Evolutionary conservation across 1,140 invertebrate species (phyloP), one percentile per base, ranked within the genome.

Genomic region (Philaenus spumarius): DNA sequence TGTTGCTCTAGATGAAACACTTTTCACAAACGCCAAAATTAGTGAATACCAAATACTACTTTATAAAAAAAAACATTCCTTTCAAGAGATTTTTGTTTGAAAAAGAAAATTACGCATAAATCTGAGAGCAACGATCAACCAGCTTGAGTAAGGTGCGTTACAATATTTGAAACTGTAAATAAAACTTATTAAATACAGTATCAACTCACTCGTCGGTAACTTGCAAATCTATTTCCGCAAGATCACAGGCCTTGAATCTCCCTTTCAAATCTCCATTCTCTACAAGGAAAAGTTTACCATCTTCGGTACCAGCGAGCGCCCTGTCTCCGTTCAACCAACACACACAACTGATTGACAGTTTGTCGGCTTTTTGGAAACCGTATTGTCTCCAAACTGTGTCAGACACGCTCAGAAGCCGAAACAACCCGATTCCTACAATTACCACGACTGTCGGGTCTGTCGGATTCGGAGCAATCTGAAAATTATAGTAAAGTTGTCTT

Each of bases 321-420:
- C 84, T 73, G 61, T 93, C 89, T 15, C 83, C 77, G 22, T 83
- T 85, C 63, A 89, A 59, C 86, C 85, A 89, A 65, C 79, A 79
- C 66, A 84, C 82, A 56, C 79, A 82, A 1, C 81, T 79, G 60
- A 90, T 80, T 61, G 81, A 76, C 58, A 89, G 79, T 62, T 82
- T 82, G 62, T 94, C 90, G 17, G 85, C 81, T 72, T 91, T 92
- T 56, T 84, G 80, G 73, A 87, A 91, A 17, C 89, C 87, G 72
- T 86, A 91, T 51, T 88, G 86, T 30, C 89, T 80, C 81, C 92
- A 86, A 4, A 84, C 79, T 1, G 81, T 84, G 68, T 94, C 90
- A n/a, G 82, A 80, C 30, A 86, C 84, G 24, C 85, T 86, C 67
- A 91, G 79, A 52, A 91, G 82, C 64, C 86, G 82, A 66, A 93